A percentile compares a stretch with the other conserved stretches of the same genome.
Evolutionary conservation across 1,140 invertebrate species (phyloP).

Genomic region (Olivierus martensii): DNA sequence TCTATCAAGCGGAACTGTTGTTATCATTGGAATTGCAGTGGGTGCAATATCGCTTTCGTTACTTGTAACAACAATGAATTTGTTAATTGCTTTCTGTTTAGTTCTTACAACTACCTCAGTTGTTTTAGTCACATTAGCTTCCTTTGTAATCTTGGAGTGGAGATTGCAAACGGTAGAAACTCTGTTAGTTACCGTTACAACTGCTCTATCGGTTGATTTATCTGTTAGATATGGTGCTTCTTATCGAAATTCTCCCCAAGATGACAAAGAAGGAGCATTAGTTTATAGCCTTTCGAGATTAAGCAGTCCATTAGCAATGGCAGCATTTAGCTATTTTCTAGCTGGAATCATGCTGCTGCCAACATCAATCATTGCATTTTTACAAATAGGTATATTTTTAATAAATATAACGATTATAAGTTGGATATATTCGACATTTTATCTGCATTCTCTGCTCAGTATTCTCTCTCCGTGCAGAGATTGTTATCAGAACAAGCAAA

Average conservation of each 20-base stretch:
- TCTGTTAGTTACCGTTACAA: slow-evolving; percentile 79
- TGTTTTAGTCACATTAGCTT: slow-evolving; percentile 68
- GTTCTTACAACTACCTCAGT: slow-evolving; percentile 68
- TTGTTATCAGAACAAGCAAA: slow-evolving; percentile 24
- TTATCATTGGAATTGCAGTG: slow-evolving; percentile 67
- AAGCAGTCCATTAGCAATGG: slow-evolving; percentile 76
- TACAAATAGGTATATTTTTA: slow-evolving; percentile 86
- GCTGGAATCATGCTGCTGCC: slow-evolving; percentile 81
- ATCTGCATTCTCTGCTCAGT: slow-evolving; percentile 65
- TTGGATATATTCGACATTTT: slow-evolving; percentile 88
- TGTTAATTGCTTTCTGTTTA: slow-evolving; percentile 69
- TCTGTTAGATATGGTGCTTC: slow-evolving; percentile 84
- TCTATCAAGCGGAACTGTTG: slow-evolving; percentile 61
- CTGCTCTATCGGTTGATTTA: slow-evolving; percentile 90
- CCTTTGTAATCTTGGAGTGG: slow-evolving; percentile 80
- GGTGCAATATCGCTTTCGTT: slow-evolving; percentile 59
- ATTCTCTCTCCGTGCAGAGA: slow-evolving; percentile 31
- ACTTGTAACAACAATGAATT: slow-evolving; percentile 65
- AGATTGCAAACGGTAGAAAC: slow-evolving; percentile 90
- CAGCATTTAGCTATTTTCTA: slow-evolving; percentile 73
- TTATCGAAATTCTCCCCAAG: slow-evolving; percentile 44
- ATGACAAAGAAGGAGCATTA: slow-evolving; percentile 33
- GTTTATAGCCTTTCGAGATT: slow-evolving; percentile 58
- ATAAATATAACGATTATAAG: slow-evolving; percentile 75
- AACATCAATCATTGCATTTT: slow-evolving; percentile 76